A percentile compares a stretch with the other conserved stretches of the same genome.
Evolutionary conservation across 2,113 vertebrate species (phyloP).

Genomic region (Philantomba maxwellii): DNA sequence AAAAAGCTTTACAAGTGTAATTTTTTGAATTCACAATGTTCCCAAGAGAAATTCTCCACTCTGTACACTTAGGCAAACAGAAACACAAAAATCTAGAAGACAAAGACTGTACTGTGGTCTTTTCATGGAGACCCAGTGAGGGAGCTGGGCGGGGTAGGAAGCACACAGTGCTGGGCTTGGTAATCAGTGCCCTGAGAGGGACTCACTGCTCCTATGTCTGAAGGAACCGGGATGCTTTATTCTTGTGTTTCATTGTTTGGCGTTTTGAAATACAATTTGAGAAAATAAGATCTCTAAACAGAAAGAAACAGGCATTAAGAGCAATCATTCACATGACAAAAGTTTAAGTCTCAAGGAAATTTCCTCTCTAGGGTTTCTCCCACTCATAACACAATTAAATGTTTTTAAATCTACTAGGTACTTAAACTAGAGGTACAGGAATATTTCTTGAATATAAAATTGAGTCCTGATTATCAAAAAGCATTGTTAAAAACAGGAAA

Average conservation of each 20-base stretch:
- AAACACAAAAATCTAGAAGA: neutral
- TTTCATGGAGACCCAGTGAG: neutral
- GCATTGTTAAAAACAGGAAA: neutral
- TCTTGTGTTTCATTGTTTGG: neutral
- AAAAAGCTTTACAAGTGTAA: neutral
- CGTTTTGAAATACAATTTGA: neutral
- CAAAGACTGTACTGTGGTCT: neutral
- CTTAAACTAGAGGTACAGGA: neutral
- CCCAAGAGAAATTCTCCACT: neutral
- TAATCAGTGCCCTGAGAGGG: neutral
- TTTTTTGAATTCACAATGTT: slow-evolving; percentile 28
- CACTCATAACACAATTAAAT: neutral
- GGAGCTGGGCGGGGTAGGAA: neutral
- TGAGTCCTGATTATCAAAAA: neutral
- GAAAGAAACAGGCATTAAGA: neutral
- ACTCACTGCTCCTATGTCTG: neutral
- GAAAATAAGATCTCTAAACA: neutral
- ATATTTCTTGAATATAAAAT: neutral
- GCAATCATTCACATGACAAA: neutral
- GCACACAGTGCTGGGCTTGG: neutral
- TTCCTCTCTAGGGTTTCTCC: slow-evolving; percentile 12
- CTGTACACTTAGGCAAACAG: neutral
- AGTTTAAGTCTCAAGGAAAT: neutral
- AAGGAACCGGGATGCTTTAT: neutral
- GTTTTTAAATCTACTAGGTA: neutral